Evolutionary conservation across 1,140 invertebrate genomes (phyloP), one percentile per base, ranked within the genome.

Genomic region (Onthophagus taurus): DNA sequence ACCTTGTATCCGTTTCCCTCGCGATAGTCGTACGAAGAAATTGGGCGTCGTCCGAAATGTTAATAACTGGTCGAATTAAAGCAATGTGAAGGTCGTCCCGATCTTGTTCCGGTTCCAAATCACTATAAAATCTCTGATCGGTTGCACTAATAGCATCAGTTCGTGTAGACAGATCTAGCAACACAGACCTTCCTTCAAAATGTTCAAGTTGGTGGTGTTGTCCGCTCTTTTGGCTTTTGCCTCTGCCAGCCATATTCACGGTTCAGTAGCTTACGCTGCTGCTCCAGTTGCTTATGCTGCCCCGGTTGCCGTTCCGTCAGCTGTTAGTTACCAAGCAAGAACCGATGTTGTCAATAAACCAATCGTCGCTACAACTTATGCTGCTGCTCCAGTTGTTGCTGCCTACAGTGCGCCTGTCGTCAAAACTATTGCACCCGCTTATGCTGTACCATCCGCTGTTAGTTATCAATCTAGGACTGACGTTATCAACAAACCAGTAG

Each of bases 151-250:
- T 41, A 29, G 38, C 18, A 41, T 41, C 38, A 41, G 38, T 41
- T 16, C 23, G 21, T 29, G 38, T 41, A 41, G 38, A 41, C 38
- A 41, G 38, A 41, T 41, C 21, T 11, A 41, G 11, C 64, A 68
- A 68, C 64, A 68, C 66, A 68, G 64, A 72, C 65, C 66, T 69
- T 33, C 55, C 56, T 67, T 65, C 50, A 54, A 52, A 64, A 72
- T 65, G 66, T 62, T 61, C 52, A 73, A 72, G 58, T 62, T 71
- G 67, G 71, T 74, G 66, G 69, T 74, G 65, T 72, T 75, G 63
- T 67, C 68, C 49, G 70, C 66, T 59, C 49, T 72, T 37, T 31
- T 71, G 53, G 69, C 68, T 17, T 55, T 66, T 34, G 50, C 64
- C 45, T 68, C 63, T 23, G 57, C 60, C 16, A 37, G 35, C 35